Base-by-base conservation (phyloP, 1,140 invertebrate genomes). In the Tetranychus urticae region DNA sequence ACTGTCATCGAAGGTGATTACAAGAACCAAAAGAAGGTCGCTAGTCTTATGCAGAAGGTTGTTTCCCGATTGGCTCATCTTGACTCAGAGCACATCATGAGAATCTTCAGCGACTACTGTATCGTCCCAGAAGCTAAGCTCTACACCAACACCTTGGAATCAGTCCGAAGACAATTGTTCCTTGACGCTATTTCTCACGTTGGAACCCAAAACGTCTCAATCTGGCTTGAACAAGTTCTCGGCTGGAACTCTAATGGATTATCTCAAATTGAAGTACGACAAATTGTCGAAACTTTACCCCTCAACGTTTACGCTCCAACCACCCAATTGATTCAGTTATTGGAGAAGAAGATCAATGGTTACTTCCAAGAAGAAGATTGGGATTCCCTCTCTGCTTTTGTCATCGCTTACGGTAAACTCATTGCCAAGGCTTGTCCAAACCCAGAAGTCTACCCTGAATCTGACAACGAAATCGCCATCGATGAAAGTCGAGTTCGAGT, bases 211-310 rank as follows among this genome's bases (percentile, higher is more conserved):
- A n/a, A 57, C 33, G 45, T 58, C 8, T 35, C 61, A 13, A 1
- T 23, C 31, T 62, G 46, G 34, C 60, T 65, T 14, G 55, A 37
- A 3, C 3, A 37, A 14, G 23, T 60, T 31, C 62, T 65, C 35
- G n/a, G 42, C n/a, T 31, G 39, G 4, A 60, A 61, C 39, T 3
- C n/a, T 23, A 23, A 23, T 23, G 23, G 23, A 14, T 36, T 62
- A 5, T 45, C 46, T 0, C 1, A 47, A 0, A 62, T 47, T 52
- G 63, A 65, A 57, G 5, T 36, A 37, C 62, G 59, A 34, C n/a
- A 2, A 12, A 36, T 65, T 7, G 34, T 62, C n/a, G 63, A 65
- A 60, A 39, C 58, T 36, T 14, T 65, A 2, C 63, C 63, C 10
- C n/a, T 23, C 14, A 65, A 65, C 55, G 36, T 62, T 14, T 45